Conservation (phyloP, 2,113 vertebrate genomes). For the Falcunculus frontatus region DNA sequence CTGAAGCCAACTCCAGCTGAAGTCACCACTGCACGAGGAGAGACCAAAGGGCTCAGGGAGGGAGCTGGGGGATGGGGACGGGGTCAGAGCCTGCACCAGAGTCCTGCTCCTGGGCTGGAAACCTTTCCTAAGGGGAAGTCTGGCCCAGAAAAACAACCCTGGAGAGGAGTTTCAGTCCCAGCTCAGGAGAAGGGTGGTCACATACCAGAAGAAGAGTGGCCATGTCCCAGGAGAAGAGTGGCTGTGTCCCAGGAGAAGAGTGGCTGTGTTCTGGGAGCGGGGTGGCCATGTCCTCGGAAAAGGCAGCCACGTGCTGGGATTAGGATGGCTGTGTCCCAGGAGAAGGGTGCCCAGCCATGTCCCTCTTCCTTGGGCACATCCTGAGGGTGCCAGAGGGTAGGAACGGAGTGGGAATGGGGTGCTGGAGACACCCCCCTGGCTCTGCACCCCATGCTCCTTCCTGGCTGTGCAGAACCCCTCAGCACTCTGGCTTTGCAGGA, state of each 20-base stretch:
- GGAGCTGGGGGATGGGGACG: background rate
- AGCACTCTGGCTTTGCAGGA: background rate
- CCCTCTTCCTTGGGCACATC: background rate
- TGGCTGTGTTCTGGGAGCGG: background rate
- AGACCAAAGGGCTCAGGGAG: background rate
- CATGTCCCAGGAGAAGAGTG: background rate
- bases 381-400: background rate
- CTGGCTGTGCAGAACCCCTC: background rate
- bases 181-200: background rate
- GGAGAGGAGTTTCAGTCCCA: background rate
- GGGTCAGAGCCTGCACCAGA: background rate
- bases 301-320: background rate
- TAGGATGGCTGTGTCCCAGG: background rate
- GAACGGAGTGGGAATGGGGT: background rate
- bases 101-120: background rate
- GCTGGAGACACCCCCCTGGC: background rate
- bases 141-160: background rate
- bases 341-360: fast-evolving
- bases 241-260: background rate
- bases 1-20: conserved; percentile 49
- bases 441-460: fast-evolving
- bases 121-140: background rate
- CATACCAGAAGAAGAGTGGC: too few relatives aligned
- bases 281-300: fast-evolving
- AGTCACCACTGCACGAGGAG: conserved; percentile 21